phyloP scores from a whole-genome alignment of 2,888 invertebrate species.

The Hirtodrosophila histrioides region DNA sequence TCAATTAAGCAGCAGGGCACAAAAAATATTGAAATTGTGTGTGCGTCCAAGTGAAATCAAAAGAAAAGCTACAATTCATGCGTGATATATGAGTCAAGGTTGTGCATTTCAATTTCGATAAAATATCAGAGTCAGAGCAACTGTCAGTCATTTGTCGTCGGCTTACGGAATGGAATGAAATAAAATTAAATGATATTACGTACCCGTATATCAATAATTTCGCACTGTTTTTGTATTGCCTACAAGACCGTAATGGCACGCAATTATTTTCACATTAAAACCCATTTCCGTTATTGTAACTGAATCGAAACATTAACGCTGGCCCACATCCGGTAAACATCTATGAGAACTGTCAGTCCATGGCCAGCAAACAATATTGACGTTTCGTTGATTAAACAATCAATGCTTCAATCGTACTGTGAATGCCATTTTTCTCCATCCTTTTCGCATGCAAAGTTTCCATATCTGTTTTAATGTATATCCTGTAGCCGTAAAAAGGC shows the following conservation, averaged over 20 bases:
- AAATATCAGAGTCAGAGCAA: constrained; percentile 25
- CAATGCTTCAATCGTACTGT: constrained; percentile 59
- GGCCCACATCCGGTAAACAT: constrained; percentile 45
- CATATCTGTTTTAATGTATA: neutral
- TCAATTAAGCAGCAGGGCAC: constrained; percentile 51
- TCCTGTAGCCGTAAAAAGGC: neutral
- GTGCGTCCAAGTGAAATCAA: constrained; percentile 27
- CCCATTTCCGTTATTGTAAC: constrained; percentile 67
- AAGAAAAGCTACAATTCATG: constrained; percentile 7
- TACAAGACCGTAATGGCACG: constrained; percentile 56
- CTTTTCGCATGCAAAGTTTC: constrained; percentile 11
- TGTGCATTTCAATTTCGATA: constrained; percentile 42
- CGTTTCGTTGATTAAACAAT: constrained; percentile 69
- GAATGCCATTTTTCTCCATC: constrained; percentile 8
- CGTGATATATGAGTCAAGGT: constrained; percentile 38
- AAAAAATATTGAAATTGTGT: constrained; percentile 1
- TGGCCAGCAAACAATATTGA: constrained; percentile 54
- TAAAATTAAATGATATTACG: constrained; percentile 60
- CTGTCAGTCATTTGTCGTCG: constrained; percentile 34
- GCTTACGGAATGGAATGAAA: constrained; percentile 30
- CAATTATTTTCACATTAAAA: constrained; percentile 77
- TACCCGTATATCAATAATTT: constrained; percentile 45
- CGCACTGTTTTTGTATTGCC: constrained; percentile 24
- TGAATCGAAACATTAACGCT: constrained; percentile 59
- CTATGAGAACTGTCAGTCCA: constrained; percentile 59